Percentiles rank a stretch among this genome's conserved stretches.
phyloP scores from a whole-genome alignment of 1,140 invertebrate genomes.

The Bombus impatiens region DNA sequence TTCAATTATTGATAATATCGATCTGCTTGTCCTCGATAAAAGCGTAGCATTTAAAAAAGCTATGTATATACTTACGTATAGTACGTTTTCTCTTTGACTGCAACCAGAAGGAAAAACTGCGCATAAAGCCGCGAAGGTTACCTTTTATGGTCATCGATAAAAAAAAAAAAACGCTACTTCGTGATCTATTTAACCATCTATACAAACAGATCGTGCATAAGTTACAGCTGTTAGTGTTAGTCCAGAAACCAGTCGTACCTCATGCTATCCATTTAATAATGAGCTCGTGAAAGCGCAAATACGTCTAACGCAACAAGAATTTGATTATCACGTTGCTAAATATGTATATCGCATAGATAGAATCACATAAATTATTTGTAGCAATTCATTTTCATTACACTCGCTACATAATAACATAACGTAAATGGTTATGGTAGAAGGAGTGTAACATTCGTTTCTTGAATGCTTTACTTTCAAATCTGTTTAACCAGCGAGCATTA shows the following conservation, averaged over 20 bases:
- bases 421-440: not conserved
- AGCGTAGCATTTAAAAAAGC: not conserved
- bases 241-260: not conserved
- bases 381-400: not conserved
- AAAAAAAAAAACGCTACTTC: not conserved
- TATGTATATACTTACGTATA: no score
- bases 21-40: not conserved
- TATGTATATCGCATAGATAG: not conserved
- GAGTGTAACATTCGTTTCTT: not conserved
- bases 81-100: not conserved
- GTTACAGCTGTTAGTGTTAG: not conserved
- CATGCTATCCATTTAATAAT: not conserved
- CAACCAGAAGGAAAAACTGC: not conserved
- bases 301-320: not conserved
- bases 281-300: not conserved
- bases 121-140: not conserved
- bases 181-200: conserved; percentile 18
- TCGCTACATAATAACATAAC: not conserved
- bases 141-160: not conserved
- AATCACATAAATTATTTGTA: not conserved
- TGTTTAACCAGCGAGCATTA: not conserved
- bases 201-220: conserved; percentile 6
- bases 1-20: not conserved
- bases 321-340: not conserved
- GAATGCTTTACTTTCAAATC: not conserved